These are phyloP conservation scores for Hyposmocoma kahamanoa DNA, from an alignment of 1,140 invertebrate genomes.

Conservation along the genomic window DNA sequence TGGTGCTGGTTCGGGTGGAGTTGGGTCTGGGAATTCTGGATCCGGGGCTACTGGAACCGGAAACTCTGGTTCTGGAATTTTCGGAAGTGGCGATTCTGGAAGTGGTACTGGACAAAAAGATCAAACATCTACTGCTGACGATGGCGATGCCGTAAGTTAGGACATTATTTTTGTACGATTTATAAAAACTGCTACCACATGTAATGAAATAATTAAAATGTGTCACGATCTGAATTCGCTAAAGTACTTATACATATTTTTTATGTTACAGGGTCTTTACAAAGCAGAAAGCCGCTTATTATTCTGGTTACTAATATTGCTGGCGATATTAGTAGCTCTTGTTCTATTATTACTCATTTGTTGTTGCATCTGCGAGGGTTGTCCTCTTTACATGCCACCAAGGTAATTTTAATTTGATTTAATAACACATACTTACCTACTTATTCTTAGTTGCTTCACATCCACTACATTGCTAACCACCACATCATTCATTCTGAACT, in stretches of 20 bases:
- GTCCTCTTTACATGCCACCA: conserved; percentile 86
- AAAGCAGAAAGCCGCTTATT: conserved; percentile 82
- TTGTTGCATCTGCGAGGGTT: conserved; percentile 87
- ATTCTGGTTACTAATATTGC: conserved; percentile 83
- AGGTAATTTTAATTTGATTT: conserved; percentile 71
- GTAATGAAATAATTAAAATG: conserved; percentile 3
- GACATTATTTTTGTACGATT: background rate
- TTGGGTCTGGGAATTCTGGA: conserved; percentile 6
- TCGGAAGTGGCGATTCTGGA: background rate
- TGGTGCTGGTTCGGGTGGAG: background rate
- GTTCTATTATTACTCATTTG: conserved; percentile 82
- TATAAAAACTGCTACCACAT: background rate
- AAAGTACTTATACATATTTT: conserved; percentile 16
- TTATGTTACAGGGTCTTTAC: conserved; percentile 78
- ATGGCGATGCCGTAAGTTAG: conserved; percentile 47
- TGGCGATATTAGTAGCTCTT: conserved; percentile 81
- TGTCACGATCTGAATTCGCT: too few relatives aligned
- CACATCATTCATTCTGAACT: too few relatives aligned
- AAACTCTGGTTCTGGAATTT: background rate
- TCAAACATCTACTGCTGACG: conserved; percentile 36
- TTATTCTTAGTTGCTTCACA: too few relatives aligned
- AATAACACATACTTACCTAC: too few relatives aligned
- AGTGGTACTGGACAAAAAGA: conserved; percentile 26
- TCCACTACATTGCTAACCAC: too few relatives aligned
- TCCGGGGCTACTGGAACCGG: background rate